Base-by-base conservation (phyloP, 1,140 invertebrate genomes). In the Ptiloglossa arizonensis region DNA sequence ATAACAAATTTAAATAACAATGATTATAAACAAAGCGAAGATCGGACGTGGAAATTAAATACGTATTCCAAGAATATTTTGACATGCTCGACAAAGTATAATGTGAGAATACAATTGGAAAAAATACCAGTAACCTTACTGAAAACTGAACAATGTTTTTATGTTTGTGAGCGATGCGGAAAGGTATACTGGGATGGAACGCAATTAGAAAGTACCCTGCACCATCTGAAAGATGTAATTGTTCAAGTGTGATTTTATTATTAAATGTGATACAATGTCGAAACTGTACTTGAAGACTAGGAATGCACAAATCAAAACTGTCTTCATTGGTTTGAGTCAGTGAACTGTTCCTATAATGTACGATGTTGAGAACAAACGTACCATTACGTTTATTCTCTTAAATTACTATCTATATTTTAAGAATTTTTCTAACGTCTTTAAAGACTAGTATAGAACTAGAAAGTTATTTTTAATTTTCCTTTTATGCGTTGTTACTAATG, bases 111-210 rank as follows among this genome's bases (percentile, higher is more conserved):
- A 76, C 93, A 95, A 90, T 84, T 94, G 13, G 88, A 93, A 17
- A 87, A 89, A 62, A 82, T 95, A 75, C 93, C 94, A 19, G 35
- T 88, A 1, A 88, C 89, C 8, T 87, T 94, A 48, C 83, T 95
- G 17, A 85, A 90, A 46, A 91, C 91, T 50, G 90, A 94, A 6
- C 85, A 93, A 5, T 32, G 89, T 6, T 96, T 95, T 89, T 95
- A 94, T 82, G 88, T 95, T 38, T 96, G 95, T 86, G 92, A 94
- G 60, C 82, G 86, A 13, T 96, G 95, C 89, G 95, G 95, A 1
- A 94, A 95, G 82, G 89, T 94, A 41, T 95, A 94, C 83, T 96
- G 95, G 95, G 93, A 95, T 78, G 95, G 95, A 1, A 91, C 89
- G 0, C 94, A 95, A 83, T 93, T 93, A 78, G 93, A 94, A 32